Base-by-base conservation (phyloP, 2,797 vertebrate species). In the Florisuga fusca region DNA sequence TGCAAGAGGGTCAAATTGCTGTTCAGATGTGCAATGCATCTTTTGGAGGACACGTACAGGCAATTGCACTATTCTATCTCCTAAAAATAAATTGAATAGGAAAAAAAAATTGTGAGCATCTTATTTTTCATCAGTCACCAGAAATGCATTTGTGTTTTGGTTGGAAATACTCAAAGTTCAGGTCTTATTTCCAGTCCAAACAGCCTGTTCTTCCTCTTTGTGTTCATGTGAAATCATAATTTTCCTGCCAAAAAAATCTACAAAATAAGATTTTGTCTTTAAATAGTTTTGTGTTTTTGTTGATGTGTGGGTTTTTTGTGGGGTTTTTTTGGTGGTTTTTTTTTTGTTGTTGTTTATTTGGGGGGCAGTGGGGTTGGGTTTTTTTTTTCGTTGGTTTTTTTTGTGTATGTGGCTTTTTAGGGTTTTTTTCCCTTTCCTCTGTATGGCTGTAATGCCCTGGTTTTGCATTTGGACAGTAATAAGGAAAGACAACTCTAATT, bases 1-100 rank as follows among this genome's bases (percentile, higher is more conserved):
- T 84, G 89, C 91, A 93, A 88, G 33, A 78, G 26, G 15, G 26
- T 53, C 75, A 89, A 74, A 78, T 53, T 92, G 13, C 69, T 84
- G 31, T 66, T 78, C 69, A 21, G 25, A 71, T 31, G 36, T 23
- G 27, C 54, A 82, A 21, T 22, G 17, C 2, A 38, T 88, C 14
- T 29, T 88, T 76, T 90, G 50, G 50, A 0, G 2, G 67, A 75
- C 22, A 61, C 15, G 23, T 21, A 22, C 6, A 54, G 50, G 15
- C 66, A 84, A 46, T 34, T 73, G 50, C 55, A 81, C 6, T 64
- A 46, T 53, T 38, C 36, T 85, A 4, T 48, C 15, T 68, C 41
- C 38, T 74, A 77, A 91, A 91, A 93, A 63, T 57, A 71, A 93
- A 89, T 55, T 31, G 73, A 69, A 64, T 48, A 74, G 4, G 13